Evolutionary conservation across 2,888 invertebrate genomes (phyloP).

Genomic region (Fabriciana adippe): DNA sequence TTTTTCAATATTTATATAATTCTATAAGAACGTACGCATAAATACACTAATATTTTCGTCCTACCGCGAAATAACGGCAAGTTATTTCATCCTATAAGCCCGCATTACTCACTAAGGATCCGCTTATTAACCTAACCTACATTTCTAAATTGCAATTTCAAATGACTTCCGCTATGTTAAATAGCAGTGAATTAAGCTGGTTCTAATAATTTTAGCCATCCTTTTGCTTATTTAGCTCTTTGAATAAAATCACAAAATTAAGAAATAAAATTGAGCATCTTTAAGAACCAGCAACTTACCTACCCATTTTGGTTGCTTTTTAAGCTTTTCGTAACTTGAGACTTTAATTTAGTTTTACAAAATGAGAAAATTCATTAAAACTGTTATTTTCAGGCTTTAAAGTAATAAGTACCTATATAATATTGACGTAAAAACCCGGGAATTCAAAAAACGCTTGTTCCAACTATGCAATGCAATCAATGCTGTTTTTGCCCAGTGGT

Average conservation of each 20-base stretch:
- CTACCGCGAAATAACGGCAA: background rate
- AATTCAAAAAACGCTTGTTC: too few relatives aligned
- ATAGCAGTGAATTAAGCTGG: conserved; percentile 18
- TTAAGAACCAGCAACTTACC: too few relatives aligned
- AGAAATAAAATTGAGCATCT: background rate
- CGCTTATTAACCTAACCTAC: conserved; percentile 27
- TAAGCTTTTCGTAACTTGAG: background rate
- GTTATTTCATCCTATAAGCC: conserved; percentile 12
- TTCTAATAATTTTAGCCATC: conserved; percentile 20
- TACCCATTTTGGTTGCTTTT: background rate
- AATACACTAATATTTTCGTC: background rate
- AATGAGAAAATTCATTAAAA: too few relatives aligned
- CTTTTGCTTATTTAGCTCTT: conserved; percentile 11
- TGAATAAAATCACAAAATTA: conserved; percentile 1
- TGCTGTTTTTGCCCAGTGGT: too few relatives aligned
- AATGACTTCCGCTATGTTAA: conserved; percentile 26
- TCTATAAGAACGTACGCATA: background rate
- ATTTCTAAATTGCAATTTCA: conserved; percentile 30
- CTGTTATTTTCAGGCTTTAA: too few relatives aligned
- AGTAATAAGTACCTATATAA: too few relatives aligned
- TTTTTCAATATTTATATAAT: too few relatives aligned
- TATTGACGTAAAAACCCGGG: too few relatives aligned
- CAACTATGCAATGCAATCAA: too few relatives aligned
- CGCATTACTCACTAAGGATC: conserved; percentile 18
- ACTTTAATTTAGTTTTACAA: too few relatives aligned